Evolutionary conservation across 2,797 vertebrate species (phyloP).

Genomic region (Enoplosus armatus): DNA sequence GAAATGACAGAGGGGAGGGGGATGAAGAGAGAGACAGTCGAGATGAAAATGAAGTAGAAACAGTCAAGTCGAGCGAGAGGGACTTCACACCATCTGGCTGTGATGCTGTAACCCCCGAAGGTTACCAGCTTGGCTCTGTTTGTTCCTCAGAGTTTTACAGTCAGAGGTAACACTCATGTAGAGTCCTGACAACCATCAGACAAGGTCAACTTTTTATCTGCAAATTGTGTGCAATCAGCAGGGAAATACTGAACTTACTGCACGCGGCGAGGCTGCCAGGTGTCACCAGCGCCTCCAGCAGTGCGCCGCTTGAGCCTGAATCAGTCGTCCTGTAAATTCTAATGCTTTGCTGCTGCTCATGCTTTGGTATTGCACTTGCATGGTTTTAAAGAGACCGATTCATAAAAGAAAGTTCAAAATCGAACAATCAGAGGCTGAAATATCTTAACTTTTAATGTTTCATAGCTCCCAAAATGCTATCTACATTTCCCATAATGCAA

Average conservation of each 20-base stretch:
- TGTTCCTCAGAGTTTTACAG: background rate
- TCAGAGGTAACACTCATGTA: background rate
- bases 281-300: background rate
- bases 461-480: too few relatives aligned
- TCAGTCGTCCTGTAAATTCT: background rate
- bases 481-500: too few relatives aligned
- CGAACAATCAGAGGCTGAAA: too few relatives aligned
- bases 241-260: background rate
- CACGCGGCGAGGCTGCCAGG: background rate
- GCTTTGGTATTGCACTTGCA: background rate
- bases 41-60: background rate
- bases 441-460: too few relatives aligned
- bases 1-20: background rate
- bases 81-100: constrained; percentile 4
- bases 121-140: background rate
- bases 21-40: background rate
- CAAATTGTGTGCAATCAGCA: background rate
- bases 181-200: background rate
- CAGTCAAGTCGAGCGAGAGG: background rate
- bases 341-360: background rate
- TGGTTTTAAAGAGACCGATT: background rate
- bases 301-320: background rate
- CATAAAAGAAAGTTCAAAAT: background rate
- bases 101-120: background rate
- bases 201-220: constrained; percentile 15